A percentile compares a stretch with the other conserved stretches of the same genome.
These are phyloP conservation scores for Watsonalla binaria DNA, from an alignment of 2,888 invertebrate species.

Conservation along the genomic window DNA sequence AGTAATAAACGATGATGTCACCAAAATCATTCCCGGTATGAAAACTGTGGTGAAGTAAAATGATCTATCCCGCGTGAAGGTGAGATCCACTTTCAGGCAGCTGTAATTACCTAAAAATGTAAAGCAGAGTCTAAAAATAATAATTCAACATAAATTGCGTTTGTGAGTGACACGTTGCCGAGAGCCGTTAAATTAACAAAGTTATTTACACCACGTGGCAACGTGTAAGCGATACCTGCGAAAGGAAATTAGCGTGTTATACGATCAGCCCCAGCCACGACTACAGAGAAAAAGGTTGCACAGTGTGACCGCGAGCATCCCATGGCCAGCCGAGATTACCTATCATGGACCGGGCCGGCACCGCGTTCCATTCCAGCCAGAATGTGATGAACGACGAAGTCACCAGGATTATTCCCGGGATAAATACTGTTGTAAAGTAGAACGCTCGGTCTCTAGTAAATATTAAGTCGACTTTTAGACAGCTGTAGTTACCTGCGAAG, in stretches of 20 bases:
- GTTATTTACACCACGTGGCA: constrained; percentile 41
- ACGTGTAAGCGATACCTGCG: constrained; percentile 56
- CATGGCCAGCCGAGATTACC: constrained; percentile 78
- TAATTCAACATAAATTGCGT: constrained; percentile 32
- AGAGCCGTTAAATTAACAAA: constrained; percentile 16
- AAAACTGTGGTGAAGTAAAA: constrained; percentile 98
- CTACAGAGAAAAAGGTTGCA: constrained; percentile 56
- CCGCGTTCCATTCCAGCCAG: constrained; percentile 95
- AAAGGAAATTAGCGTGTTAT: constrained; percentile 61
- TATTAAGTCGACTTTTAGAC: constrained; percentile 90
- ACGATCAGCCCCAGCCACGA: constrained; percentile 65
- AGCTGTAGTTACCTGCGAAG: constrained; percentile 91
- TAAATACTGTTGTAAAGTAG: constrained; percentile 94
- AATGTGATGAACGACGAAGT: constrained; percentile 92
- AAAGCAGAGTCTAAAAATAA: constrained; percentile 68
- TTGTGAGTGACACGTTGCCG: constrained; percentile 32
- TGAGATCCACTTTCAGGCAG: constrained; percentile 95
- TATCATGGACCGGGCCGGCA: constrained; percentile 93
- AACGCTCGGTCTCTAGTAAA: constrained; percentile 93
- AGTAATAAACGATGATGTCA: constrained; percentile 97
- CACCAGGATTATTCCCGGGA: constrained; percentile 93
- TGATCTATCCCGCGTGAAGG: constrained; percentile 96
- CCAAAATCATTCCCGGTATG: constrained; percentile 97
- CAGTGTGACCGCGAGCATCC: constrained; percentile 60
- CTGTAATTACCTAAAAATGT: constrained; percentile 93